Base-by-base conservation (phyloP, 2,888 invertebrate species). In the Acrocyrtus sp. region DNA sequence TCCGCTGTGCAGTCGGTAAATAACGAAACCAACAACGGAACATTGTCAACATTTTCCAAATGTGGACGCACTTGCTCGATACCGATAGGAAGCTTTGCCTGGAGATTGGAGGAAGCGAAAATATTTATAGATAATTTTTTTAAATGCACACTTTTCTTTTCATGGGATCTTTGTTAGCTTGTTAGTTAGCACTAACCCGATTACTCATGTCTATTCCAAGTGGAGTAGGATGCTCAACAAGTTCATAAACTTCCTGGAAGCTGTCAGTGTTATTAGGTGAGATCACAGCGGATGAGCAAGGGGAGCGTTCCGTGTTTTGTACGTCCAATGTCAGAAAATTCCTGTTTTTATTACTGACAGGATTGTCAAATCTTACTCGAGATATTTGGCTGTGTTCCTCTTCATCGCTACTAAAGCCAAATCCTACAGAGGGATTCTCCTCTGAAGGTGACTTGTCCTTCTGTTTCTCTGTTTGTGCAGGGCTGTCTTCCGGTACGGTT, bases 1-100 rank as follows among this genome's bases (percentile, higher is more conserved):
- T 90, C 88, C n/a, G 96, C 91, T 1, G 93, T 95, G 86, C 98
- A 98, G 86, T 99, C 98, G 0, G 98, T 99, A 85, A 98, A 99
- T 12, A 99, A 88, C 0, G 97, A 97, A 19, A 99, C 98, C 63
- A 98, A 88, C 29, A 99, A 86, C 3, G 99, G 98, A 58, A 99
- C 98, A 86, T 98, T 98, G 86, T 99, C 98, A 61, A 98, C 95
- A 79, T 92, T 89, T 83, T 95, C 94, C 79, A 98, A 90, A 85
- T 98, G 98, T 0, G 97, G 96, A 0, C 97, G 90, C 81, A 98
- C 78, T 70, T 97, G 96, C 82, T 96, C 95, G 81, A 98, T 97
- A 56, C 98, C 98, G 62, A 96, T 89, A 0, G 98, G 98, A 51
- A 98, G 86, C 84, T 97, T 96, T 0, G 98, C 95, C 92, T 93